These are phyloP conservation scores for Siniperca undulata DNA, from an alignment of 2,797 vertebrate genomes.

Conservation along the genomic window DNA sequence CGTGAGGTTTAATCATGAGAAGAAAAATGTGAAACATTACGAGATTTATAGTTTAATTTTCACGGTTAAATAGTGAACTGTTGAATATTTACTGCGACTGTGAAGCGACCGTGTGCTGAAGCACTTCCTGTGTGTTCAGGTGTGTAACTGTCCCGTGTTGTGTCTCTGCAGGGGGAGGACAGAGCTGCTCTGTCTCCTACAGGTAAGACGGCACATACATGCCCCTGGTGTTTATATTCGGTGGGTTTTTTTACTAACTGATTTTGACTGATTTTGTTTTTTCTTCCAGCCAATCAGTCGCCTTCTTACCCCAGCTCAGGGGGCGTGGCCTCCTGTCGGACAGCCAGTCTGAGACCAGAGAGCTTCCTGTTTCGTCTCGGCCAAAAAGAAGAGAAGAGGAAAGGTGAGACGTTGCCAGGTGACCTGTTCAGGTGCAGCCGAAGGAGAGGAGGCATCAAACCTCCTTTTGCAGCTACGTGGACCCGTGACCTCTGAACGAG, in stretches of 20 bases:
- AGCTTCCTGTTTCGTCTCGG: constrained; percentile 93
- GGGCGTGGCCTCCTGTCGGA: constrained; percentile 83
- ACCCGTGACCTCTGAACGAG: not conserved
- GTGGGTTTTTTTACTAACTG: rapidly evolving
- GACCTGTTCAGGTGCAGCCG: not conserved
- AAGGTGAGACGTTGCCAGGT: constrained; percentile 81
- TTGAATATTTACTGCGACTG: too few species aligned
- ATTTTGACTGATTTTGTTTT: not conserved
- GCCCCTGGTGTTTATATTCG: rapidly evolving
- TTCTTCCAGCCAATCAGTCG: constrained; percentile 82
- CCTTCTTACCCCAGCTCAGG: constrained; percentile 86
- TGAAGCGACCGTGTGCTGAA: not conserved
- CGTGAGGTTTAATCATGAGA: too few species aligned
- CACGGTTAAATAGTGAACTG: not conserved
- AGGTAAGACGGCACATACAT: constrained; percentile 80
- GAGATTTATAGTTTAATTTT: too few species aligned
- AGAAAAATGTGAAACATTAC: too few species aligned
- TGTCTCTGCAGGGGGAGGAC: constrained; percentile 89
- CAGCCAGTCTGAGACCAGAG: constrained; percentile 88
- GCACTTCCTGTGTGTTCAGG: constrained; percentile 10
- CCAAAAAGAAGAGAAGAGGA: constrained; percentile 90
- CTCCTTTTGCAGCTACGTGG: not conserved
- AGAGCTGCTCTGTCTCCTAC: constrained; percentile 86
- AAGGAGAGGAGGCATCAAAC: not conserved
- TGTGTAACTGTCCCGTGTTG: constrained; percentile 56